Conservation (phyloP, 1,140 invertebrate species). For the Tachypleus tridentatus region DNA sequence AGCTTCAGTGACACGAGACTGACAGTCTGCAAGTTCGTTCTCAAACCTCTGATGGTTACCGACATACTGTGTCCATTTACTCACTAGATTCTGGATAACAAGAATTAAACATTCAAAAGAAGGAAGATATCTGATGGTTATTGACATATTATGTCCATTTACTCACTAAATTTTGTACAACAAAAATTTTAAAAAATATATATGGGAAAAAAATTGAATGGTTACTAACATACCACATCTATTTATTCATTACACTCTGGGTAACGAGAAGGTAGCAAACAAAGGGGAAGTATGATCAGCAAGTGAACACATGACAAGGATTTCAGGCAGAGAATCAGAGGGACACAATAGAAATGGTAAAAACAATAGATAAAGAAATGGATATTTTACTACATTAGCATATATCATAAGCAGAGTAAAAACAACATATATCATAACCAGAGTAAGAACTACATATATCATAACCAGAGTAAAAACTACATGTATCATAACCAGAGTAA, state of each 20-base stretch:
- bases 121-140: constrained; percentile 52
- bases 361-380: too few relatives aligned
- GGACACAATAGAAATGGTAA: too few relatives aligned
- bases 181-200: not conserved
- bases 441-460: too few relatives aligned
- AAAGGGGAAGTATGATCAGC: too few relatives aligned
- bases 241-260: constrained; percentile 38
- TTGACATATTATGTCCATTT: constrained; percentile 86
- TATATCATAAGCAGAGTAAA: too few relatives aligned
- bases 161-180: constrained; percentile 54
- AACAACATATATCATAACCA: too few relatives aligned
- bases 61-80: constrained; percentile 84
- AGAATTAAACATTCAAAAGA: not conserved
- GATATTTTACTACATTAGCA: too few relatives aligned
- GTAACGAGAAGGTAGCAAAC: too few relatives aligned
- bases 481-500: too few relatives aligned
- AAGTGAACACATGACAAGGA: too few relatives aligned
- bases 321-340: too few relatives aligned
- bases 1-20: constrained; percentile 70
- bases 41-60: constrained; percentile 78
- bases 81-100: constrained; percentile 52
- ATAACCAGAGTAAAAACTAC: too few relatives aligned
- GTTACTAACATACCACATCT: constrained; percentile 79
- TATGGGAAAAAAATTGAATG: constrained; percentile 47
- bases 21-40: constrained; percentile 60